Evolutionary conservation across 2,113 vertebrate species (phyloP), one percentile per base, ranked within the genome.

Genomic region (Antechinus stuartii): DNA sequence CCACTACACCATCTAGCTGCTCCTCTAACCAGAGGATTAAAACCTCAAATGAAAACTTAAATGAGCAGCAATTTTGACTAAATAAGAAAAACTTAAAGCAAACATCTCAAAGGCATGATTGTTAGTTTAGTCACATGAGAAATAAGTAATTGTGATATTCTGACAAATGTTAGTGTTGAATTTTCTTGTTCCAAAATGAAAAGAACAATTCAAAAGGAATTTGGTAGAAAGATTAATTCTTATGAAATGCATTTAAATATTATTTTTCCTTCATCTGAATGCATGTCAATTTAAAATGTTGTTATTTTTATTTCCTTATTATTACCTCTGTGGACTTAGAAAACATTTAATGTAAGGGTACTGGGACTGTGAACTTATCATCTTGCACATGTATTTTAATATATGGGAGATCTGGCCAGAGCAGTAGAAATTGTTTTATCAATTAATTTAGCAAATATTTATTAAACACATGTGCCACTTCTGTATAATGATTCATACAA

Each of bases 331-430:
- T 84, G 68, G 35, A 19, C 4, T 84, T 84, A 84, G 35, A 42
- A 84, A 84, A 42, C 16, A 95, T 97, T 97, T 96, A 96, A 95
- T 90, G 92, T 96, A 94, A 93, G 93, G 92, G 54, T 93, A 95
- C 93, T 95, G 96, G 93, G 57, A 91, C 92, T 95, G 90, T 93
- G 94, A 76, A 89, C 94, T 97, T 95, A 96, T 92, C 93, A 96
- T 96, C 49, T 95, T 96, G 92, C 90, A 68, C 91, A 90, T 7
- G 19, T 76, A 84, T 84, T 84, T 9, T 84, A 84, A 84, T 94
- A 96, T 95, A 94, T 97, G 30, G 95, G 93, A 93, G 89, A 96
- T 35, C 91, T 95, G 91, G 52, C 16, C 46, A 89, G 47, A 94
- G 47, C 56, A 97, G 61, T 57, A 57, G 30, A 94, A 95, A 96